phyloP scores from a whole-genome alignment of 2,797 vertebrate genomes.

The Danio aesculapii region DNA sequence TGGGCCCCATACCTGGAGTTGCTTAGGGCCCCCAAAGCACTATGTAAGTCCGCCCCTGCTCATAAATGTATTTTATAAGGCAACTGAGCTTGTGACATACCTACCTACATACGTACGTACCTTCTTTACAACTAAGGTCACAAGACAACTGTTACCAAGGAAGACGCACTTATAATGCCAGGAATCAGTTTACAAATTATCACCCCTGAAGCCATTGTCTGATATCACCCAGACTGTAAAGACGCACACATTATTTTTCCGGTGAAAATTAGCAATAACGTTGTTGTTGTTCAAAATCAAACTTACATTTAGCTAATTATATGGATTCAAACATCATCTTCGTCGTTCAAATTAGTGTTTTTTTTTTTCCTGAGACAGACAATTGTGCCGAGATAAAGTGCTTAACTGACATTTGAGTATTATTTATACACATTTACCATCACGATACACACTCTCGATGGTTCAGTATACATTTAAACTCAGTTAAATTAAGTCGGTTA shows the following conservation, averaged over 20 bases:
- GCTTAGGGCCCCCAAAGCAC: no score
- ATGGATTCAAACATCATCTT: background rate
- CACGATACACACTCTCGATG: background rate
- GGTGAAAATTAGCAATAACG: background rate
- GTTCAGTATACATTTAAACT: background rate
- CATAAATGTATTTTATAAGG: background rate
- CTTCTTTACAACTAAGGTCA: conserved; percentile 51
- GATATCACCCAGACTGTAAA: background rate
- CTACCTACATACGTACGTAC: no score
- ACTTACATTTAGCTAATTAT: no score
- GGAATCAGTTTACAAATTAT: conserved; percentile 55
- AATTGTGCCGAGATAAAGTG: background rate
- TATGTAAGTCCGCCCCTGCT: no score
- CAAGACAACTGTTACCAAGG: conserved; percentile 62
- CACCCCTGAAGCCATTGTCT: conserved; percentile 2
- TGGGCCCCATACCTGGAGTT: no score
- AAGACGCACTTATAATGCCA: conserved; percentile 51
- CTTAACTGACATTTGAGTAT: background rate
- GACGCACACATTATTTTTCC: background rate
- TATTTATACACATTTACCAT: background rate
- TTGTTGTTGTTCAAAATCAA: no score
- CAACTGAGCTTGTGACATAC: background rate
- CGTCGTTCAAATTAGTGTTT: background rate
- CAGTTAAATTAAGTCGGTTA: background rate
- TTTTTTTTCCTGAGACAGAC: background rate